These are phyloP conservation scores for Tolmerus cingulatus DNA, from an alignment of 2,888 invertebrate species.

Conservation along the genomic window DNA sequence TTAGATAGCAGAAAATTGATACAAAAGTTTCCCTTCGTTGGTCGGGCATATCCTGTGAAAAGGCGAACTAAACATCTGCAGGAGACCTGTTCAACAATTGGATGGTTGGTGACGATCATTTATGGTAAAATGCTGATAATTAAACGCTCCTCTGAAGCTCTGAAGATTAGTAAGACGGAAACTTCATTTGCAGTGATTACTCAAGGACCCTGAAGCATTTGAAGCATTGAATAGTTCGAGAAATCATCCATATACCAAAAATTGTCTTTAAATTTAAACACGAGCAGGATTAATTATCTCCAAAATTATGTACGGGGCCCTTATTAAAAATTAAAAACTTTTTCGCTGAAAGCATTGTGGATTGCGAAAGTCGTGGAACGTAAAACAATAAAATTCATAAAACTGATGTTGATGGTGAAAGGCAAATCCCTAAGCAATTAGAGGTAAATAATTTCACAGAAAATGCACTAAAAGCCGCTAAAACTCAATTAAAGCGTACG, in stretches of 20 bases:
- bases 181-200: background rate
- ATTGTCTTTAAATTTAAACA: background rate
- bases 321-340: background rate
- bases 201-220: background rate
- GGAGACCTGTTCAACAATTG: background rate
- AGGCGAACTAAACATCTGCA: background rate
- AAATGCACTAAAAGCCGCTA: background rate
- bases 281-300: background rate
- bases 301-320: background rate
- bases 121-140: background rate
- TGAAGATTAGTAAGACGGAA: background rate
- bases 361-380: background rate
- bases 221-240: background rate
- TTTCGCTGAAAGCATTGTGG: background rate
- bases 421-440: background rate
- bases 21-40: background rate
- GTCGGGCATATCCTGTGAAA: background rate
- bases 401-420: background rate
- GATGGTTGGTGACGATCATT: background rate
- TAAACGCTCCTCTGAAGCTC: background rate
- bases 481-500: background rate
- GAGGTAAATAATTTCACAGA: background rate
- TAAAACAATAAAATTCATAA: background rate
- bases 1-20: background rate
- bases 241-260: background rate